Evolutionary conservation across 2,113 vertebrate species (phyloP), one percentile per base, ranked within the genome.

Genomic region (Ictalurus furcatus): DNA sequence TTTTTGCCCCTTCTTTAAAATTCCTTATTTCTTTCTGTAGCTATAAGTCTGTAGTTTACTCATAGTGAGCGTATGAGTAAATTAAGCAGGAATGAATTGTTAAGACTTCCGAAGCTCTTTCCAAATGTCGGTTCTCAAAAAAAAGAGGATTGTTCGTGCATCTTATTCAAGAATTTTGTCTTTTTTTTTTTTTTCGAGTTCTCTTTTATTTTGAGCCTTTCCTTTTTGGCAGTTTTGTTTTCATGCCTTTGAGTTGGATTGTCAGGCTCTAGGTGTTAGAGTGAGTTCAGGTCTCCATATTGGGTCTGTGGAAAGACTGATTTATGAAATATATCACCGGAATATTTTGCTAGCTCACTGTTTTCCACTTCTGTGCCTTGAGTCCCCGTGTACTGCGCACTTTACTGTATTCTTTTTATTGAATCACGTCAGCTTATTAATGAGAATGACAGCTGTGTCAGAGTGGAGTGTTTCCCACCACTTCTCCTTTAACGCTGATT

Each of bases 81-180:
- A 7, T 73, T 48, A 37, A 86, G 88, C 91, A 91, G 90, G 87
- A 44, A 56, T 74, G n/a, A 28, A 90, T 37, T 82, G 2, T 73
- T 30, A n/a, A 90, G 85, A 90, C 79, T 85, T 90, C 89, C 88
- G 85, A 90, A 89, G 90, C 86, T 90, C 74, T 88, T 88, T 85
- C 40, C 79, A 82, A 69, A 71, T 88, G 58, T 28, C 84, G 12
- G 30, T 67, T 69, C 83, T 34, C 19, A 63, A 81, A 44, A 34
- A 44, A 78, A 87, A 65, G 6, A 67, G 8, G 34, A 56, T 67
- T 85, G 6, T 65, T 21, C 63, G 30, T 69, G 25, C 37, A 61
- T n/a, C 17, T 11, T 67, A 54, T 81, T 74, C 6, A 71, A 82
- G 23, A 5, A 30, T 59, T 61, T 79, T 59, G 30, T 28, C 23